Evolutionary conservation across 2,888 invertebrate genomes (phyloP).

Genomic region (Syrista parreyssii): DNA sequence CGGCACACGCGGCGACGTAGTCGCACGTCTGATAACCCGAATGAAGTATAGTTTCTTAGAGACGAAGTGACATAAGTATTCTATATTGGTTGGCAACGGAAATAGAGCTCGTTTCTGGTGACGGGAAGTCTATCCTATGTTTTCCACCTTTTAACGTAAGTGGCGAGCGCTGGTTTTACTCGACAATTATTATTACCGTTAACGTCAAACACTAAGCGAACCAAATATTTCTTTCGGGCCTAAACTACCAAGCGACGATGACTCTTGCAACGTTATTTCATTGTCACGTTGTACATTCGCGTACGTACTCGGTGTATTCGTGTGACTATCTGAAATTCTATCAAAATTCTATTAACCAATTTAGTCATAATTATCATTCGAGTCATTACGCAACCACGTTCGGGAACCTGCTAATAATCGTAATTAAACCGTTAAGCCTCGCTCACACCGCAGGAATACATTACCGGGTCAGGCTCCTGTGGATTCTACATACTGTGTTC

Average conservation of each 20-base stretch:
- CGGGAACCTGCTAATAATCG: background rate
- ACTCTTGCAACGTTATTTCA: background rate
- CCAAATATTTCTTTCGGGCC: background rate
- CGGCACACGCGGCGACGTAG: background rate
- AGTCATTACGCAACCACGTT: background rate
- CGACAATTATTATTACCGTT: background rate
- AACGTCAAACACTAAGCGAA: background rate
- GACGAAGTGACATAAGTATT: conserved; percentile 11
- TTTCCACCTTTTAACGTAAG: background rate
- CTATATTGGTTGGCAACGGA: conserved; percentile 12
- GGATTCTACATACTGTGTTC: background rate
- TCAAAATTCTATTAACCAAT: background rate
- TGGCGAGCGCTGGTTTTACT: background rate
- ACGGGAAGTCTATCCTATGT: conserved; percentile 11
- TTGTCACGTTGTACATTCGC: background rate
- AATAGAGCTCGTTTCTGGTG: conserved; percentile 17
- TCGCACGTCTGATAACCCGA: background rate
- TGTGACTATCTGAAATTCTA: background rate
- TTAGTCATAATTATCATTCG: background rate
- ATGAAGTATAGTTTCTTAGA: background rate
- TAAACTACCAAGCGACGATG: background rate
- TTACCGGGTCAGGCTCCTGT: background rate
- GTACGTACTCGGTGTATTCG: background rate
- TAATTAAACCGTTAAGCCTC: background rate
- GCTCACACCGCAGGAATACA: background rate